These are phyloP conservation scores for Apamea monoglypha DNA, from an alignment of 2,888 invertebrate genomes.

Conservation along the genomic window DNA sequence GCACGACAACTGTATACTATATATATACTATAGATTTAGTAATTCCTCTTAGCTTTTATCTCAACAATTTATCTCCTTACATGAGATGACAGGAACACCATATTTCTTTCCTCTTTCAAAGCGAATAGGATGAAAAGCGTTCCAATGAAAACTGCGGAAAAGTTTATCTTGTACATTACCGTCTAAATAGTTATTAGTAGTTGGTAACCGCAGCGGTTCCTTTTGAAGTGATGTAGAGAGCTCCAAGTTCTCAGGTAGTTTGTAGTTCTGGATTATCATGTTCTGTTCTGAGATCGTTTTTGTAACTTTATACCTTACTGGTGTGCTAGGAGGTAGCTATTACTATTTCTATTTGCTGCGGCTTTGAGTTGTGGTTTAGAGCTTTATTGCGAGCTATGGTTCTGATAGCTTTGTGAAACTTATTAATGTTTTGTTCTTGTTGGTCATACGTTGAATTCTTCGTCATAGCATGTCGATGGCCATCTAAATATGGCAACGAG, in stretches of 20 bases:
- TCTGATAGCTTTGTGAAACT: background rate
- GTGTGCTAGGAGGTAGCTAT: background rate
- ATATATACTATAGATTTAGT: background rate
- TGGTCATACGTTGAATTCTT: background rate
- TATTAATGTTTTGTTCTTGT: background rate
- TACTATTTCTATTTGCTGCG: background rate
- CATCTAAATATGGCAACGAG: background rate
- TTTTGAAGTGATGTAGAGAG: constrained; percentile 40
- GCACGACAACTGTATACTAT: too few relatives aligned
- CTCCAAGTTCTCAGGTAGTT: constrained; percentile 45
- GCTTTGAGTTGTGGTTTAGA: background rate
- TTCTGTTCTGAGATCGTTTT: constrained; percentile 22
- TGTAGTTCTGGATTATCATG: constrained; percentile 46
- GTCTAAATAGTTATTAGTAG: constrained; percentile 50
- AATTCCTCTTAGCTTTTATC: background rate
- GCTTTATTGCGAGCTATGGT: background rate
- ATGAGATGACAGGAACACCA: background rate
- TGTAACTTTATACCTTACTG: constrained; percentile 5
- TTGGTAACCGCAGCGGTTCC: constrained; percentile 42
- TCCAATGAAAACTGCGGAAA: constrained; percentile 24
- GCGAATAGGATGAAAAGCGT: constrained; percentile 12
- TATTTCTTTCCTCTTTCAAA: constrained; percentile 19
- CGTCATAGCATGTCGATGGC: background rate
- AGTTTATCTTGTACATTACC: constrained; percentile 33
- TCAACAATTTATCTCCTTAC: background rate